A percentile compares a stretch with the other conserved stretches of the same genome.
phyloP scores from a whole-genome alignment of 2,888 invertebrate genomes.

The Anoncus sp. region DNA sequence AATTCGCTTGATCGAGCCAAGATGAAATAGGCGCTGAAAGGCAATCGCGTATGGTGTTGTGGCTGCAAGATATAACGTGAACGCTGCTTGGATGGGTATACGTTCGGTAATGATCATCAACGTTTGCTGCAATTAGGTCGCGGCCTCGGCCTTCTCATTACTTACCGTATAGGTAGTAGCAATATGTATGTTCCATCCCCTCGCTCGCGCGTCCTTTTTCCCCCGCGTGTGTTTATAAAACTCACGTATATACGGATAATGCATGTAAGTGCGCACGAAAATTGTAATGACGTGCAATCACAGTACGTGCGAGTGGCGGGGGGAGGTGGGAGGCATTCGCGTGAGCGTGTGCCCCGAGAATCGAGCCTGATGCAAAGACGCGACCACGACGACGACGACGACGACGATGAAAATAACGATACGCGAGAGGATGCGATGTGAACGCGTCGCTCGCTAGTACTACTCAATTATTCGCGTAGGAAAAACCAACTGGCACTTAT shows the following conservation, averaged over 20 bases:
- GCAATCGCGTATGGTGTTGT: slow-evolving; percentile 17
- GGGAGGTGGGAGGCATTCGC: no score
- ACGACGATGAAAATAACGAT: slow-evolving; percentile 14
- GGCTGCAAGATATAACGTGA: slow-evolving; percentile 30
- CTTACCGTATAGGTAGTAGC: slow-evolving; percentile 61
- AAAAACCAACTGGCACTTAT: slow-evolving; percentile 53
- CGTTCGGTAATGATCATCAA: slow-evolving; percentile 62
- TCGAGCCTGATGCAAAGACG: slow-evolving; percentile 27
- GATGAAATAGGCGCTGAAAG: slow-evolving; percentile 32
- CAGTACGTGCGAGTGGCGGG: slow-evolving; percentile 61
- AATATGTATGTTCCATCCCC: slow-evolving; percentile 2
- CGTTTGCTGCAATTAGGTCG: slow-evolving; percentile 65
- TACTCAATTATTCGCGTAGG: slow-evolving; percentile 57
- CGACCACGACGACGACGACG: slow-evolving; percentile 54
- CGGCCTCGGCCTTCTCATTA: slow-evolving; percentile 66
- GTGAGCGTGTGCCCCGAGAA: slow-evolving; percentile 56
- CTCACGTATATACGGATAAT: slow-evolving; percentile 29
- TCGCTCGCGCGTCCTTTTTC: background rate
- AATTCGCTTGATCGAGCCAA: slow-evolving; percentile 13
- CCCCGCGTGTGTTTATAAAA: background rate
- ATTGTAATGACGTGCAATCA: slow-evolving; percentile 66
- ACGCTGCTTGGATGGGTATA: slow-evolving; percentile 18
- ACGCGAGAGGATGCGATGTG: slow-evolving; percentile 25
- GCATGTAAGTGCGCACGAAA: slow-evolving; percentile 61
- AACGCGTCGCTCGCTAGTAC: slow-evolving; percentile 30